A percentile compares a stretch with the other conserved stretches of the same genome.
phyloP scores from a whole-genome alignment of 2,888 invertebrate species.

The Apomyelois bistriatella region DNA sequence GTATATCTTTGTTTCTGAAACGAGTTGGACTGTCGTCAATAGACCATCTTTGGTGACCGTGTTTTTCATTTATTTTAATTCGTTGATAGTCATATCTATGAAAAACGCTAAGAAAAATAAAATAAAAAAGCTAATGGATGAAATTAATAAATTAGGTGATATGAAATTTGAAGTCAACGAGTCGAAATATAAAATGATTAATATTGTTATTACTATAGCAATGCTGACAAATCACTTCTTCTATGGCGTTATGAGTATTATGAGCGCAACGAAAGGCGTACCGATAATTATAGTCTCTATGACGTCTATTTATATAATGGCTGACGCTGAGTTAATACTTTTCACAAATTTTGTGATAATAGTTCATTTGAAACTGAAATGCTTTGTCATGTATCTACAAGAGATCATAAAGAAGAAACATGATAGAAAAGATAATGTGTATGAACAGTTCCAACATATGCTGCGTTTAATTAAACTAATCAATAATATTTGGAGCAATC shows the following conservation, averaged over 20 bases:
- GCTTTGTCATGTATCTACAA: neutral
- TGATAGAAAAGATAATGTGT: neutral
- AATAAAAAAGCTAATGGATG: neutral
- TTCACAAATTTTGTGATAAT: neutral
- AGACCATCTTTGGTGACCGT: neutral
- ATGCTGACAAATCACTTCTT: neutral
- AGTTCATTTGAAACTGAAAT: neutral
- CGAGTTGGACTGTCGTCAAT: neutral
- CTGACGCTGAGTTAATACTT: neutral
- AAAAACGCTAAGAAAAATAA: neutral
- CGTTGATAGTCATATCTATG: neutral
- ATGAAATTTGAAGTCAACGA: neutral
- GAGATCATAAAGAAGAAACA: neutral
- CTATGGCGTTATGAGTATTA: neutral
- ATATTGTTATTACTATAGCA: neutral
- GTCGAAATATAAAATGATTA: neutral
- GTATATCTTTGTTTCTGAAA: neutral
- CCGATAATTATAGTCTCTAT: neutral
- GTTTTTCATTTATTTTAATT: neutral
- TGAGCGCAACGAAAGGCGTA: neutral
- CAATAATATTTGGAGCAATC: neutral
- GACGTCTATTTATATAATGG: neutral
- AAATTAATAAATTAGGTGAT: neutral
- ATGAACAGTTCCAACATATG: neutral
- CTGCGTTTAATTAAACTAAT: neutral